Evolutionary conservation across 2,888 invertebrate species (phyloP).

Genomic region (Luperina nickerlii): DNA sequence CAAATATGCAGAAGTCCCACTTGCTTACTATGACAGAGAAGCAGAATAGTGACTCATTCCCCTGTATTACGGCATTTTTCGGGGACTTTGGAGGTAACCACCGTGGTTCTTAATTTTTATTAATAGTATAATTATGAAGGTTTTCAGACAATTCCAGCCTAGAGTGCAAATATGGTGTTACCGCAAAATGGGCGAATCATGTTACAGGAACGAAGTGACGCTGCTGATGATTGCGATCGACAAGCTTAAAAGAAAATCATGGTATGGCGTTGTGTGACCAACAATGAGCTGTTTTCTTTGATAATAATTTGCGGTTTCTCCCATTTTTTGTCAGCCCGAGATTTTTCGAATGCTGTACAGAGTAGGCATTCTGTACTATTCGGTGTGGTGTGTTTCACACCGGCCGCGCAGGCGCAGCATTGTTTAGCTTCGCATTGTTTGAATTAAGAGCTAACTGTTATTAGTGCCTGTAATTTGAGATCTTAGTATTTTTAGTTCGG

Average conservation of each 20-base stretch:
- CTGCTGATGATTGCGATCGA: neutral
- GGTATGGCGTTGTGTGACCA: neutral
- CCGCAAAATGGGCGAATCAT: neutral
- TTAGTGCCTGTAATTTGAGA: constrained; percentile 65
- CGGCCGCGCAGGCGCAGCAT: constrained; percentile 61
- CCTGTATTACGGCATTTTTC: neutral
- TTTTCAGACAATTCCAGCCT: neutral
- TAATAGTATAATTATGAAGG: no score
- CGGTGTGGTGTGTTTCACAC: constrained; percentile 29
- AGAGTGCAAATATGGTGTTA: neutral
- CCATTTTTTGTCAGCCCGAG: neutral
- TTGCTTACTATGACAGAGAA: no score
- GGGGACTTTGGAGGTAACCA: neutral
- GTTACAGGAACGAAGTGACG: neutral
- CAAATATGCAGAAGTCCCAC: constrained; percentile 23
- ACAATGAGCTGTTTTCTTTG: neutral
- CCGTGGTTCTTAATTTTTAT: no score
- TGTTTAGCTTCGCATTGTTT: constrained; percentile 66
- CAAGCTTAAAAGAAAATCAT: no score
- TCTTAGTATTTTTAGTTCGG: constrained; percentile 63
- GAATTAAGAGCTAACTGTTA: constrained; percentile 68
- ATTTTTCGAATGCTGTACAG: fast-evolving
- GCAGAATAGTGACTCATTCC: neutral
- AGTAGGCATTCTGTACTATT: constrained; percentile 30
- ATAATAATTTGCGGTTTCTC: neutral